Conservation (phyloP, 1,140 invertebrate species). For the Campoletis sonorensis region DNA sequence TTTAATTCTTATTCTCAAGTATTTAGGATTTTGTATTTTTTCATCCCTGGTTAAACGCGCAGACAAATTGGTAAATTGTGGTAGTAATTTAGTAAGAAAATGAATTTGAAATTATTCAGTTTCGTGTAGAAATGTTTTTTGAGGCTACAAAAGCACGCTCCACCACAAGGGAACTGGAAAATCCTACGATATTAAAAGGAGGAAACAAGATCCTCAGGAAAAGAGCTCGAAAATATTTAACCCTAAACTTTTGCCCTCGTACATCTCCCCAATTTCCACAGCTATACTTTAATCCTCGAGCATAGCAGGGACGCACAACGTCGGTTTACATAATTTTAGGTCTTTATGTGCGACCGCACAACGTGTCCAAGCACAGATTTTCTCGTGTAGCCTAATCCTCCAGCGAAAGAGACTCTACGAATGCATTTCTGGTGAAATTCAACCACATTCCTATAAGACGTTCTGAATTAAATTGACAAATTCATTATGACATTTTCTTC, state of each 20-base stretch:
- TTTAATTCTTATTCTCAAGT: too few species aligned
- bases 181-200: neutral
- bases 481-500: too few species aligned
- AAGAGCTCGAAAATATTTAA: neutral
- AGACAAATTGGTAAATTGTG: too few species aligned
- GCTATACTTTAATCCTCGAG: neutral
- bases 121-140: neutral
- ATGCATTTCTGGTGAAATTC: neutral
- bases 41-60: too few species aligned
- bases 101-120: too few species aligned
- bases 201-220: neutral
- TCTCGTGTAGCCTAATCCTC: constrained; percentile 15
- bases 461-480: too few species aligned
- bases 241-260: neutral
- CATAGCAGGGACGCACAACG: neutral
- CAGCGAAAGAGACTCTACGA: neutral
- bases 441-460: neutral
- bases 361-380: constrained; percentile 29
- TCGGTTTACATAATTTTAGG: constrained; percentile 20
- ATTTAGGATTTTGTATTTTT: too few species aligned
- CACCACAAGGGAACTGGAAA: neutral
- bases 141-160: neutral
- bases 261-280: neutral
- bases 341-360: constrained; percentile 25
- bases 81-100: too few species aligned